A percentile compares a stretch with the other conserved stretches of the same genome.
These are phyloP conservation scores for Pinctada fucata DNA, from an alignment of 2,888 invertebrate species.

Conservation along the genomic window DNA sequence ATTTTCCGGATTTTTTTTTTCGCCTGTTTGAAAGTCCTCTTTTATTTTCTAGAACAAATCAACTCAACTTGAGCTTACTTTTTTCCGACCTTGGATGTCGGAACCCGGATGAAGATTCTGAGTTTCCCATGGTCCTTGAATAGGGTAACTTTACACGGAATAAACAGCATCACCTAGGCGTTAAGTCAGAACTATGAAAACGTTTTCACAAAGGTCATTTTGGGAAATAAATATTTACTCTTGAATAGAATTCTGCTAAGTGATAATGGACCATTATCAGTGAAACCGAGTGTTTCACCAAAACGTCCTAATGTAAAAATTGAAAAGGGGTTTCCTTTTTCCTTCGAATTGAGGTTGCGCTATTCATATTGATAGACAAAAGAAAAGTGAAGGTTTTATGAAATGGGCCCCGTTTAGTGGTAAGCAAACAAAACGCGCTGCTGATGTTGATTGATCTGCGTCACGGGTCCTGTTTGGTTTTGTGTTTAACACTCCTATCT, in stretches of 20 bases:
- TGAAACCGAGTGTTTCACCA: background rate
- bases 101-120: background rate
- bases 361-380: background rate
- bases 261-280: constrained; percentile 8
- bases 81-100: background rate
- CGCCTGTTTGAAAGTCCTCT: background rate
- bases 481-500: constrained; percentile 7
- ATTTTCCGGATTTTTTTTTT: background rate
- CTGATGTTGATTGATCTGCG: constrained; percentile 6
- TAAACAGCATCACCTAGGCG: background rate
- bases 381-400: constrained; percentile 26
- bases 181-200: background rate
- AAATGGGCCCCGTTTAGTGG: constrained; percentile 7
- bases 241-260: constrained; percentile 10
- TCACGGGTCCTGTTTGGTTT: constrained; percentile 2
- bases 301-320: constrained; percentile 22
- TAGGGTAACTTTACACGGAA: constrained; percentile 1
- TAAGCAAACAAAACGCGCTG: constrained; percentile 23
- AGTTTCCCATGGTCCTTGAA: background rate
- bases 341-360: background rate
- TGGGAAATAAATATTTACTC: constrained; percentile 12
- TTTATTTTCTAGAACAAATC: background rate
- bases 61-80: too few species aligned
- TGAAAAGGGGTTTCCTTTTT: constrained; percentile 25
- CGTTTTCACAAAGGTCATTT: background rate